Evolutionary conservation across 2,888 invertebrate species (phyloP), one percentile per base, ranked within the genome.

Genomic region (Tenthredo distinguenda): DNA sequence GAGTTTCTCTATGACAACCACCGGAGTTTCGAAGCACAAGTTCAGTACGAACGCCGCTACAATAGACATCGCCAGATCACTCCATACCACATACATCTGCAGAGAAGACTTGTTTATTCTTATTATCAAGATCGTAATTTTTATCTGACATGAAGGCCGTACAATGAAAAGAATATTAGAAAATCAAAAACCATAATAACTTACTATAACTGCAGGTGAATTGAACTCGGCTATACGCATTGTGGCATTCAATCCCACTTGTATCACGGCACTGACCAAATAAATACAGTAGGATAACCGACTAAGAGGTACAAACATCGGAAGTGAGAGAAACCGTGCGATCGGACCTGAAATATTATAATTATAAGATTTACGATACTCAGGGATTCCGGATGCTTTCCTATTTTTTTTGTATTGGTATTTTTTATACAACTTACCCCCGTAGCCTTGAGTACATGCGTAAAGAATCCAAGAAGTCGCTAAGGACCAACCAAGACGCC

Each of bases 401-500:
- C 12, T 21, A 2, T 2, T 43, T 18, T 34, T 18, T 47, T 18
- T 26, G 15, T n/a, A 1, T 37, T 21, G 2, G 6, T 9, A 37
- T 62, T 40, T 55, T 55, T 15, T 2, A 31, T 34, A 15, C 2
- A 26, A 76, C 82, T 88, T 88, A 94, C 94, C 94, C 90, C 95
- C 95, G 88, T 94, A 92, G 43, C 95, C 95, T 76, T 93, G 91
- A 34, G 92, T 91, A 87, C 95, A 95, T 68, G 94, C 94, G 89
- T 94, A 94, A 76, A 95, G 93, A 9, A 95, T 92, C 95, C 95
- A 95, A 50, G 91, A 92, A 10, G 95, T 87, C 3, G 93, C 93
- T 7, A 93, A 79, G 1, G 93, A 92, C 95, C 95, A 95, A 12
- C 93, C 91, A 18, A 94, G 93, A 86, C 94, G 90, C 74, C 93